Evolutionary conservation across 2,888 invertebrate genomes (phyloP), one percentile per base, ranked within the genome.

Genomic region (Drepanosiphum platanoidis): DNA sequence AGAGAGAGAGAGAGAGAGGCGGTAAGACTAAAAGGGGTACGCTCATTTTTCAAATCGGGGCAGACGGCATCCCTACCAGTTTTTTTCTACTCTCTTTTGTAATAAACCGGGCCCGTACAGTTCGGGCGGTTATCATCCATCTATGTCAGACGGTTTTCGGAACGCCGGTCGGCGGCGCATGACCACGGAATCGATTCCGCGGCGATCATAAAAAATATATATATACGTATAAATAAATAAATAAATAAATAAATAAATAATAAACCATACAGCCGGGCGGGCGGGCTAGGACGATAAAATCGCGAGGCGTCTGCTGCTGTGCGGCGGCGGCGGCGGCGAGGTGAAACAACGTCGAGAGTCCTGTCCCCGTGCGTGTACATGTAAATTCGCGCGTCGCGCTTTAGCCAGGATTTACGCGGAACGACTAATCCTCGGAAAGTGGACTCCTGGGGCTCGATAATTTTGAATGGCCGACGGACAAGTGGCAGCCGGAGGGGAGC

Each of bases 401-500:
- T n/a, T n/a, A n/a, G n/a, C n/a, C n/a, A 27, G 52, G 52, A 52
- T 52, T 58, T 58, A 36, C 58, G 71, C 81, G 39, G 39, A 58
- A 68, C 52, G 75, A 77, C 84, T 84, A 84, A 84, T 84, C 75
- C 68, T 52, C 68, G 84, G 42, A 68, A 84, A 84, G 84, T 84
- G 75, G 84, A 46, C 84, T 58, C 84, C 30, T 22, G 75, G 75
- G 84, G 36, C 36, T 75, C 39, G 77, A 58, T 66, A 75, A 83
- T 83, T 83, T 83, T 52, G 46, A 75, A 42, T 27, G 70, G 58
- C 61, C 15, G 58, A 52, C 22, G n/a, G 64, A 75, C 64, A 66
- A 27, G 36, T 3, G 32, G n/a, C n/a, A n/a, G n/a, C n/a, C n/a
- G n/a, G n/a, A n/a, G 61, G 11, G 64, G 3, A 39, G 34, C 30